Evolutionary conservation across 2,888 invertebrate genomes (phyloP), one percentile per base, ranked within the genome.

Genomic region (Nebria brevicollis): DNA sequence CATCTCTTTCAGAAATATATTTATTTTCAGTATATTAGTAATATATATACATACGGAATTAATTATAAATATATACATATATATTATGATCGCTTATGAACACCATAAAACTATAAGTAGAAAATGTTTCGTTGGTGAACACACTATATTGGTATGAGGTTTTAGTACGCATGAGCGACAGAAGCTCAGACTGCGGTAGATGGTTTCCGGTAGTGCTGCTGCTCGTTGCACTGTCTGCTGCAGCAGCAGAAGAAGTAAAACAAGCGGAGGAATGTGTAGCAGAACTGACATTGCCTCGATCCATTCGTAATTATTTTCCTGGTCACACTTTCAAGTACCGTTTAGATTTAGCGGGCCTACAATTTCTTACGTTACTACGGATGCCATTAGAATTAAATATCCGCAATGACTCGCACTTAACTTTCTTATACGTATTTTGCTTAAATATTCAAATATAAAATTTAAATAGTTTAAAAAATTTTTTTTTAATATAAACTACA

Each of bases 291-390:
- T 26, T 26, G 34, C 54, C 54, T 54, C 54, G 54, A 54, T 54
- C 54, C 54, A 54, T 54, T 54, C 54, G 34, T 70, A 70, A 70
- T 70, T 70, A 34, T 70, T 70, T 70, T 26, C 70, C 70, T 34
- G 70, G 70, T 70, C 70, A 70, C 70, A 70, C 70, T 26, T 70
- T 70, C 20, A 25, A 26, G 70, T 70, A 70, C 70, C 70, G 70
- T 54, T 11, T 54, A 54, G 11, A 6, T 54, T 54, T 54, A 8
- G 54, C 54, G 11, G 7, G 54, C 54, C 54, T 13, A 54, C 34
- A 34, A 54, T 54, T 54, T 34, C 34, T 34, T 34, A 0, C 54
- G 54, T 54, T 54, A 0, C 13, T 13, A 11, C 54, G 54, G 54
- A 54, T 54, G 54, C 8, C 4, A 54, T 8, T 13, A 54, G 2